Percentiles rank a stretch among this genome's conserved stretches.
These are phyloP conservation scores for Ridgeia piscesae DNA, from an alignment of 1,140 invertebrate species.

Conservation along the genomic window DNA sequence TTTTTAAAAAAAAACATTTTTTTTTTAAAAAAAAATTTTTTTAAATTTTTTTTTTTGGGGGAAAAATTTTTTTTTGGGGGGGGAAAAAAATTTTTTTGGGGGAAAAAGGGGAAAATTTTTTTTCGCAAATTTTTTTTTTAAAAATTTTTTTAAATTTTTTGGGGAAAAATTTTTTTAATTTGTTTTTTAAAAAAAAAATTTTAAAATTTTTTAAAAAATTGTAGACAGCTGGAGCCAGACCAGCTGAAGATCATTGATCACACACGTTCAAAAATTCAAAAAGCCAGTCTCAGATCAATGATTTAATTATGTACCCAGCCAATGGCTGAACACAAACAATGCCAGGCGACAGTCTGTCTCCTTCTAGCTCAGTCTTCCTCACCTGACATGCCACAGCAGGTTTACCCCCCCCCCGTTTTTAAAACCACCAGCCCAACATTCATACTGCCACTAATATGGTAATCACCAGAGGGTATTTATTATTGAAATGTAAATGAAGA, in stretches of 20 bases:
- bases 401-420: too few relatives aligned
- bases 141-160: too few relatives aligned
- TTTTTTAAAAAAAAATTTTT: too few relatives aligned
- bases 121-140: too few relatives aligned
- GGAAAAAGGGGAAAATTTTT: too few relatives aligned
- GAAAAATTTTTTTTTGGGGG: too few relatives aligned
- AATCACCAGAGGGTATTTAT: neutral
- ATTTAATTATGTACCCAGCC: neutral
- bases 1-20: too few relatives aligned
- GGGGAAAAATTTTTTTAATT: too few relatives aligned
- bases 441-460: neutral
- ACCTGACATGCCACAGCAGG: neutral
- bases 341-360: neutral
- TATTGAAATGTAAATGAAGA: neutral
- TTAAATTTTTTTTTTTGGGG: too few relatives aligned
- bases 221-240: neutral
- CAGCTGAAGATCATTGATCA: neutral
- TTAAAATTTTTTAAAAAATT: too few relatives aligned
- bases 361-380: neutral
- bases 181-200: too few relatives aligned
- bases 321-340: neutral
- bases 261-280: neutral
- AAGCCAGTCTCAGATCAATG: neutral
- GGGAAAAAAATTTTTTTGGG: too few relatives aligned
- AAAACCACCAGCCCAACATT: neutral